Base-by-base conservation (phyloP, 2,888 invertebrate species). In the Harmothoe impar region DNA sequence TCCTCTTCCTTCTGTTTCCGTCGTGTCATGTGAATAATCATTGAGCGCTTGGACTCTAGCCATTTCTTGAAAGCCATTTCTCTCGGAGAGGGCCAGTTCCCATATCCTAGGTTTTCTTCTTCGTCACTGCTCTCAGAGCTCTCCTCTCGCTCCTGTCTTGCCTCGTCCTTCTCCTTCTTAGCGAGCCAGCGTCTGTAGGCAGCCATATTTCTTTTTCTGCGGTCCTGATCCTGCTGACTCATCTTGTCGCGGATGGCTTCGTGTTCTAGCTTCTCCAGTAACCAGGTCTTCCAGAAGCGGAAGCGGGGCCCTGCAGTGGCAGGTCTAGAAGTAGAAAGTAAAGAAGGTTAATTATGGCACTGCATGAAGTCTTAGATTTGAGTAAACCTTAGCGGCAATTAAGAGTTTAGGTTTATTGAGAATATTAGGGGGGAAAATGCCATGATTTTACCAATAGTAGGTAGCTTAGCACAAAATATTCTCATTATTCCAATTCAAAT, bases 201-300 rank as follows among this genome's bases (percentile, higher is more conserved):
- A 7, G 52, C 54, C 25, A 35, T 35, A 56, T 84, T 86, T 10
- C 31, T n/a, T 56, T 68, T 84, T 3, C 54, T 20, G n/a, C 25
- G 43, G 35, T 25, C 91, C 81, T 51, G 56, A n/a, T 89, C 89
- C 43, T 77, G 31, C 62, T 81, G 35, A 35, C 17, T 23, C 29
- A 54, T 31, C 52, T 88, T 29, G 25, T 77, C 88, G 15, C 31
- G 86, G 52, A 90, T 54, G 43, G 54, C 89, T 25, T 91, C 91
- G 33, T 81, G 62, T 62, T 91, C 89, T 20, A 56, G 10, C n/a
- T 89, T 72, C 43, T 91, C 90, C n/a, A 85, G 0, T 33, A 91
- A 78, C 91, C 91, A 91, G 25, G 90, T 91, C 35, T 91, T 91
- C 91, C 91, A 91, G 35, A 72, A 90, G 17, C 91, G 90, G 68